Conservation (phyloP, 2,797 vertebrate species). For the Scleropages formosus region DNA sequence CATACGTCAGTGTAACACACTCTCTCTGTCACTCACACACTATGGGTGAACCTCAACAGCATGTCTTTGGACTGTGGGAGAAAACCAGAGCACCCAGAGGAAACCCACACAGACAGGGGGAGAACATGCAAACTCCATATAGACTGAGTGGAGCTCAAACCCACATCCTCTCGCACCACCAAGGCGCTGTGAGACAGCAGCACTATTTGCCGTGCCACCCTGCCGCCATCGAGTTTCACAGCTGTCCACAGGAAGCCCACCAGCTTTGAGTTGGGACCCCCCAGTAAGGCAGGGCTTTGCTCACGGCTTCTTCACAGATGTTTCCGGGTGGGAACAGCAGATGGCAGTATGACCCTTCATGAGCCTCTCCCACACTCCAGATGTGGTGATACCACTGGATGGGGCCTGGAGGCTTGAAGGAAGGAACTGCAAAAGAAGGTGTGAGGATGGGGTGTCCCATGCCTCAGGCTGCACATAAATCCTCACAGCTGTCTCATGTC, state of each 20-base stretch:
- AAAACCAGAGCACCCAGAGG: no score
- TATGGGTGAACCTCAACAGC: no score
- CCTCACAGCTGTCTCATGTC: conserved; percentile 61
- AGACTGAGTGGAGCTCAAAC: no score
- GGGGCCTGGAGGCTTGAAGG: conserved; percentile 33
- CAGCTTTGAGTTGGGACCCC: neutral
- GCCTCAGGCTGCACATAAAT: conserved; percentile 53
- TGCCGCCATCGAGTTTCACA: no score
- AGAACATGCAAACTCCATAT: no score
- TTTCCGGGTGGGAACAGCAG: conserved; percentile 20
- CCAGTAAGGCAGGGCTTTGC: neutral
- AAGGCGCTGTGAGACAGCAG: no score
- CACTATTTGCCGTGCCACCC: no score
- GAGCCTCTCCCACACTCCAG: conserved; percentile 4
- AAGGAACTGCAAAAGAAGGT: conserved; percentile 22
- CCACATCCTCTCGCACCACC: no score
- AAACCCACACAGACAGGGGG: no score
- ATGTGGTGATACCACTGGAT: conserved; percentile 5
- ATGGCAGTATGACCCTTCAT: conserved; percentile 29
- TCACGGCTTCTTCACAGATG: neutral
- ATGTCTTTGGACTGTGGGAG: no score
- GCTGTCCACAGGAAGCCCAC: neutral
- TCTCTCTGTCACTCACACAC: no score
- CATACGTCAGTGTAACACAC: no score
- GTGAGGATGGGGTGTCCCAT: conserved; percentile 23